Evolutionary conservation across 2,888 invertebrate species (phyloP), one percentile per base, ranked within the genome.

Genomic region (Synergus gifuensis): DNA sequence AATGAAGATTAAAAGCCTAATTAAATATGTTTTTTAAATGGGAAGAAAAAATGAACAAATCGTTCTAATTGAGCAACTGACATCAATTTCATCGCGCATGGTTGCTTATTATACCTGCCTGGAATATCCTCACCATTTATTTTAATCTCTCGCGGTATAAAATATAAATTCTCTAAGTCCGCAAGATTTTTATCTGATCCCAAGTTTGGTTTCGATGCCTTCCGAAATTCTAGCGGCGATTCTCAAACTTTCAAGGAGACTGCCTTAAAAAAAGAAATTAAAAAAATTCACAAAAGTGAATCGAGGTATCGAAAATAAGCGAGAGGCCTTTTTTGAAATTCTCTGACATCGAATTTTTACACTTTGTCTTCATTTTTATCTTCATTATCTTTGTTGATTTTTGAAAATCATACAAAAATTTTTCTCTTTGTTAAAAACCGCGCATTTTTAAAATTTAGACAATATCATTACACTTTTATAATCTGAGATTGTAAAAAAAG

Each of bases 131-230:
- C 85, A 85, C 86, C 85, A 88, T 87, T 90, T 90, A 90, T 90
- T 90, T 89, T 87, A 88, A 80, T 83, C 82, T 84, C 85, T 88
- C 86, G 87, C 87, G 88, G 88, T 28, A 28, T 28, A 28, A 28
- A 28, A 28, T 80, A 90, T 91, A 90, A 91, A 91, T 91, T 91
- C 88, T 83, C 86, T 80, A 85, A 87, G 87, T 89, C 86, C 86
- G 85, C 86, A 83, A 88, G 91, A 91, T 91, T 87, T 89, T 91
- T 90, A 92, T 92, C 91, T 90, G 88, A 89, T 89, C 86, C 84
- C 83, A 86, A 89, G 80, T 28, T 28, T 28, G 3, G 0, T 89
- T 88, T 88, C 88, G 87, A 88, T 89, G 87, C 88, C 86, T 86
- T 82, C 86, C 86, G 87, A 87, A 89, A 86, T 87, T 86, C 88